A percentile compares a stretch with the other conserved stretches of the same genome.
These are phyloP conservation scores for Sialia sialis DNA, from an alignment of 2,113 vertebrate species.

Conservation along the genomic window DNA sequence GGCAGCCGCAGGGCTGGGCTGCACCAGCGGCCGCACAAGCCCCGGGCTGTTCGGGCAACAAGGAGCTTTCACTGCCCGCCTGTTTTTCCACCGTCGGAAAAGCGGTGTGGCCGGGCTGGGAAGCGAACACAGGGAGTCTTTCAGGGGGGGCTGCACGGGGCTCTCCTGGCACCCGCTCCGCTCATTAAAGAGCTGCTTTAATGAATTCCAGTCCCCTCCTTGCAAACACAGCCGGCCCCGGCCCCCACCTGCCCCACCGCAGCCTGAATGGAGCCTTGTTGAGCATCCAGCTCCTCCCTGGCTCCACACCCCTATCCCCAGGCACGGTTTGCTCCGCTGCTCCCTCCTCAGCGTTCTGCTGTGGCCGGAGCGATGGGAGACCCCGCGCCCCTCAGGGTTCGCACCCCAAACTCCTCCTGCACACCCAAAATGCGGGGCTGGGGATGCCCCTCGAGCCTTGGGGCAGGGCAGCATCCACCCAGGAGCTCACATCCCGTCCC, in stretches of 20 bases:
- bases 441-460: background rate
- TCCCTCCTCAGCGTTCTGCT: background rate
- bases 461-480: background rate
- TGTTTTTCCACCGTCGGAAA: slow-evolving; percentile 53
- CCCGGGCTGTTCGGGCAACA: slow-evolving; percentile 2
- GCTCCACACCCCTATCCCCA: background rate
- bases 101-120: background rate
- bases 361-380: rapidly evolving
- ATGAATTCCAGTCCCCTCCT: slow-evolving; percentile 10
- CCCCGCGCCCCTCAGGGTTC: rapidly evolving
- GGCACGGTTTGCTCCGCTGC: background rate
- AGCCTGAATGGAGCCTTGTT: slow-evolving; percentile 53
- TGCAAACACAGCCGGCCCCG: background rate
- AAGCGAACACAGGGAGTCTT: slow-evolving; percentile 2
- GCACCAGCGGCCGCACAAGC: background rate
- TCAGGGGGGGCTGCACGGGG: background rate
- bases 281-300: background rate
- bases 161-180: background rate
- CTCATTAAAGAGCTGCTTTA: slow-evolving; percentile 12
- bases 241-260: background rate
- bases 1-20: background rate
- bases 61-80: background rate
- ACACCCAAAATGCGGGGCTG: background rate
- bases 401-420: too few relatives aligned
- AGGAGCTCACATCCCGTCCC: rapidly evolving